A percentile compares a stretch with the other conserved stretches of the same genome.
These are phyloP conservation scores for Dromius quadrimaculatus DNA, from an alignment of 2,888 invertebrate genomes.

Conservation along the genomic window DNA sequence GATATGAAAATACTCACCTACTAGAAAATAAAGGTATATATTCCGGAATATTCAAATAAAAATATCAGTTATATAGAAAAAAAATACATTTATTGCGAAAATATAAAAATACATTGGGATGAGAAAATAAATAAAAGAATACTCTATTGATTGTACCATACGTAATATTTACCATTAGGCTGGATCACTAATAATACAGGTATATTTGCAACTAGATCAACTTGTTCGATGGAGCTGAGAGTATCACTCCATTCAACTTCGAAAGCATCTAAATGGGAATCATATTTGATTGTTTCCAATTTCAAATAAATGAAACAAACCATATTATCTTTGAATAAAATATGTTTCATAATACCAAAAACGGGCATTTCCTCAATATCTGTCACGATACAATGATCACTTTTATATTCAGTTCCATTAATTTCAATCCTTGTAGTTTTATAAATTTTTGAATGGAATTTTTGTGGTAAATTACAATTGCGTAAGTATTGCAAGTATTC, in stretches of 20 bases:
- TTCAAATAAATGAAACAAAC: conserved; percentile 20
- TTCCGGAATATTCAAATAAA: too few species aligned
- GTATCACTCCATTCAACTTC: background rate
- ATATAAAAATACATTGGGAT: too few species aligned
- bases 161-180: too few species aligned
- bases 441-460: conserved; percentile 17
- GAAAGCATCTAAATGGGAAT: conserved; percentile 7
- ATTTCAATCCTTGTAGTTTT: conserved; percentile 1
- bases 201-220: background rate
- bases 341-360: conserved; percentile 19
- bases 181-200: background rate
- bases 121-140: too few species aligned
- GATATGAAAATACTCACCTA: too few species aligned
- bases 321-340: conserved; percentile 7
- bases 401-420: conserved; percentile 28
- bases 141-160: too few species aligned
- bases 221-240: background rate
- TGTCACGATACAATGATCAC: conserved; percentile 3
- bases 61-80: too few species aligned
- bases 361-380: background rate
- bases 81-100: too few species aligned
- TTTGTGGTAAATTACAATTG: background rate
- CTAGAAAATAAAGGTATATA: too few species aligned
- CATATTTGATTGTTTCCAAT: conserved; percentile 13
- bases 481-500: background rate